Evolutionary conservation across 2,797 vertebrate genomes (phyloP).

Genomic region (Dendrocincla tyrannina): DNA sequence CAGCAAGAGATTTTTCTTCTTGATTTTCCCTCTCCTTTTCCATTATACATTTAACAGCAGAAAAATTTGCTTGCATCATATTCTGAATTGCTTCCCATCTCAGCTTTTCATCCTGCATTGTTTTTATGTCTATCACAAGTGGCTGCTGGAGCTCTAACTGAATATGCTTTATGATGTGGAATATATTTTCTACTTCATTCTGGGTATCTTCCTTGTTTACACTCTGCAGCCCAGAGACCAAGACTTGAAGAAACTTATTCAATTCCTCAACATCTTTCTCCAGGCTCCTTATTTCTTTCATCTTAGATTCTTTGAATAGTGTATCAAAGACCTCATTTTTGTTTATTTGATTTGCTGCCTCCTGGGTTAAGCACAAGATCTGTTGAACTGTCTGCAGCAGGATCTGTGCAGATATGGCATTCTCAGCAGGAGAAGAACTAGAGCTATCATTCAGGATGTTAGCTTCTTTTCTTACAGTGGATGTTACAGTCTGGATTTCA

Average conservation of each 20-base stretch:
- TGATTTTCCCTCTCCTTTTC: slow-evolving; percentile 36
- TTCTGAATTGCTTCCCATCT: slow-evolving; percentile 77
- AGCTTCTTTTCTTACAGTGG: slow-evolving; percentile 74
- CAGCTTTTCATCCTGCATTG: slow-evolving; percentile 74
- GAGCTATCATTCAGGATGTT: neutral
- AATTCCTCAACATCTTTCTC: slow-evolving; percentile 56
- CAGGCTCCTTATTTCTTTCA: slow-evolving; percentile 48
- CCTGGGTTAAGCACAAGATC: slow-evolving; percentile 48
- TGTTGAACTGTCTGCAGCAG: slow-evolving; percentile 65
- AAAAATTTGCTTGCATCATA: slow-evolving; percentile 76
- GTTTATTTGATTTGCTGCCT: slow-evolving; percentile 54
- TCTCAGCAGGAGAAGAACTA: slow-evolving; percentile 31
- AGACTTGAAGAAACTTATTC: slow-evolving; percentile 48
- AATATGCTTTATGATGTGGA: slow-evolving; percentile 61
- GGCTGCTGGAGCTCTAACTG: slow-evolving; percentile 73
- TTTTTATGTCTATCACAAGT: slow-evolving; percentile 61
- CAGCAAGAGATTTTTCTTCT: neutral
- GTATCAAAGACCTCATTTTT: slow-evolving; percentile 50
- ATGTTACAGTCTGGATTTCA: slow-evolving; percentile 73
- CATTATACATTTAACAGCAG: slow-evolving; percentile 70
- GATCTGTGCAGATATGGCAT: slow-evolving; percentile 53
- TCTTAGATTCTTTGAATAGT: slow-evolving; percentile 64
- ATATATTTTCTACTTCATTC: slow-evolving; percentile 50
- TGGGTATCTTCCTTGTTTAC: slow-evolving; percentile 29
- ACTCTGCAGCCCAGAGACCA: slow-evolving; percentile 22